phyloP scores from a whole-genome alignment of 2,113 vertebrate genomes.

The Syrmaticus mikado region DNA sequence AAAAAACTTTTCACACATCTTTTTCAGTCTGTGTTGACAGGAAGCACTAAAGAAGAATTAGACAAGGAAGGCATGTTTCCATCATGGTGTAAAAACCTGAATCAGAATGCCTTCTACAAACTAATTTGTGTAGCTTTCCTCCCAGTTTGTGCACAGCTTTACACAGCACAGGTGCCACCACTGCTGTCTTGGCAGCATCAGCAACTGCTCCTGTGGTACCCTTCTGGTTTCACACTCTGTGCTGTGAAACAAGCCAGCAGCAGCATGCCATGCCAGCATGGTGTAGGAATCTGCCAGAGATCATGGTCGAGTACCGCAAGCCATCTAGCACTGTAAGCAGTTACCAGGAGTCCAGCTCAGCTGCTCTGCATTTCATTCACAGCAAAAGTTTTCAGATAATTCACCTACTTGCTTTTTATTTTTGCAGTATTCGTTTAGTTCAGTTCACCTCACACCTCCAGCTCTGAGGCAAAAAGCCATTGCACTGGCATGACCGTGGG shows the following conservation, averaged over 20 bases:
- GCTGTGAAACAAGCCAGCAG: background rate
- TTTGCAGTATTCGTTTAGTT: constrained; percentile 26
- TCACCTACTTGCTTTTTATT: background rate
- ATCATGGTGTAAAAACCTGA: background rate
- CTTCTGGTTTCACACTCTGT: background rate
- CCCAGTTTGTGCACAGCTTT: background rate
- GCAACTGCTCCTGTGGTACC: background rate
- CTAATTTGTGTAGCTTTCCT: background rate
- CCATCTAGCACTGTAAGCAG: background rate
- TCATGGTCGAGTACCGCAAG: background rate
- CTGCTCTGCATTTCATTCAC: background rate
- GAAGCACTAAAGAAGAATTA: background rate
- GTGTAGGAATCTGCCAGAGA: background rate
- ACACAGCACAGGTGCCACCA: accelerated
- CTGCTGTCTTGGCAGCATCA: constrained; percentile 34
- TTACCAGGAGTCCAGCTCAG: background rate
- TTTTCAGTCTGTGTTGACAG: background rate
- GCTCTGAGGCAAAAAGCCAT: constrained; percentile 21
- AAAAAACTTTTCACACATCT: background rate
- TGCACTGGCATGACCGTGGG: constrained; percentile 4
- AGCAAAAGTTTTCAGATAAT: background rate
- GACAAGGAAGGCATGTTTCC: background rate
- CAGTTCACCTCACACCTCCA: constrained; percentile 33
- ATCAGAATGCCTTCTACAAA: background rate
- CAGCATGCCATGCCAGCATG: background rate